Base-by-base conservation (phyloP, 64 coral and sea anemone genomes). In the Porites australiensis region DNA sequence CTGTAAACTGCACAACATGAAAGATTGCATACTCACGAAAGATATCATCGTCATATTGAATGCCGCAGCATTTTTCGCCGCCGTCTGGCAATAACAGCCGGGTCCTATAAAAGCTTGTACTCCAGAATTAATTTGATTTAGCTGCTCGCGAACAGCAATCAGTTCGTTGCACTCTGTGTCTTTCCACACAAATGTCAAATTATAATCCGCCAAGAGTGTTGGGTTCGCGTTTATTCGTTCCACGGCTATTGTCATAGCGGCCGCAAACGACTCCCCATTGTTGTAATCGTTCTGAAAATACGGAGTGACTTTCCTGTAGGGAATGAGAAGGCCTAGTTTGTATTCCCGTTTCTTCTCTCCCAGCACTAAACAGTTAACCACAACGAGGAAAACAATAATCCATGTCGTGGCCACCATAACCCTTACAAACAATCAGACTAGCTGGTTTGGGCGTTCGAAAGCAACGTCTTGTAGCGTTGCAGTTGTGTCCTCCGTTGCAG, bases 101-200 rank as follows among this genome's bases (percentile, higher is more conserved):
- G 98, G 94, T 7, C 98, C 98, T 79, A 99, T 93, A 65, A 99
- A 96, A 11, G 91, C 94, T 65, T 95, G 74, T 5, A 99, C 88
- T 72, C 89, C 80, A 61, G 88, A 86, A 63, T 95, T 94, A 79
- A 94, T 87, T 75, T 96, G 92, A 70, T 83, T 77, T 55, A 91
- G 90, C 70, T 99, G 94, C 21, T 94, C 80, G 15, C 74, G 88
- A 16, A 99, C 84, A 10, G 98, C 93, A 53, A 93, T 63, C 22
- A 93, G 58, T 58, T 99, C 94, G 22, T 99, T 75, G 88, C 98
- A 99, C 57, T 45, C 74, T 64, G 98, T 96, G 58, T 96, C 91
- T 46, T 90, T 86, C 98, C 91, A 96, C 54, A 95, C 74, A 82
- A 93, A 99, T n/a, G 98, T 92, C 19, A 99, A 69, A 89, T 99